Base-by-base conservation (phyloP, 2,888 invertebrate species). In the Nemapogon koenigi region DNA sequence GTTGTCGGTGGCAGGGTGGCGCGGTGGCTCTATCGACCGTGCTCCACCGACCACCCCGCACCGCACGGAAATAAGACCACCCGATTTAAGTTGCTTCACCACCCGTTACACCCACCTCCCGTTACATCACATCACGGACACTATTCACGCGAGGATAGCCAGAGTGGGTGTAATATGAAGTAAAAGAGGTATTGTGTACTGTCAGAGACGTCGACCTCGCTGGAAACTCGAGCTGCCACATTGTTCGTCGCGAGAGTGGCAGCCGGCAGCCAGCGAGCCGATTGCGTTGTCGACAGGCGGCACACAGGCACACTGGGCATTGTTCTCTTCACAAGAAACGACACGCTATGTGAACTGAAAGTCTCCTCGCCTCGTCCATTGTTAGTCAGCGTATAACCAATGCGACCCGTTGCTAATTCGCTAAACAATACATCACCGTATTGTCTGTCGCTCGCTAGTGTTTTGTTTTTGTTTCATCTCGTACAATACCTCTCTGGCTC, bases 21-120 rank as follows among this genome's bases (percentile, higher is more conserved):
- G 44, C 56, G 71, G 69, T 72, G 73, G 64, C 65, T 69, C 62
- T 75, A 69, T 73, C 78, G 76, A 76, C 75, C 75, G 72, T n/a
- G 72, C 72, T n/a, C n/a, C n/a, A n/a, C n/a, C n/a, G n/a, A n/a
- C n/a, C n/a, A n/a, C n/a, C n/a, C n/a, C n/a, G n/a, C n/a, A n/a
- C n/a, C n/a, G 44, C 44, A 46, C 43, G 45, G 45, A 50, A 50
- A 53, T 50, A 50, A 48, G 48, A 43, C 44, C 41, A 38, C 44
- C 41, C 41, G 40, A 43, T 49, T 45, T 45, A 33, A 19, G 31
- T 31, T 31, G 16, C 31, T 16, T 17, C 31, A n/a, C n/a, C n/a
- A n/a, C 31, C 11, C 11, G 13, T 15, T 13, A 15, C 31, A 31
- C 31, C 31, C 17, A 31, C 16, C n/a, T n/a, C n/a, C n/a, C n/a